These are phyloP conservation scores for Callyntrura guangdongensis DNA, from an alignment of 2,888 invertebrate species.

Conservation along the genomic window DNA sequence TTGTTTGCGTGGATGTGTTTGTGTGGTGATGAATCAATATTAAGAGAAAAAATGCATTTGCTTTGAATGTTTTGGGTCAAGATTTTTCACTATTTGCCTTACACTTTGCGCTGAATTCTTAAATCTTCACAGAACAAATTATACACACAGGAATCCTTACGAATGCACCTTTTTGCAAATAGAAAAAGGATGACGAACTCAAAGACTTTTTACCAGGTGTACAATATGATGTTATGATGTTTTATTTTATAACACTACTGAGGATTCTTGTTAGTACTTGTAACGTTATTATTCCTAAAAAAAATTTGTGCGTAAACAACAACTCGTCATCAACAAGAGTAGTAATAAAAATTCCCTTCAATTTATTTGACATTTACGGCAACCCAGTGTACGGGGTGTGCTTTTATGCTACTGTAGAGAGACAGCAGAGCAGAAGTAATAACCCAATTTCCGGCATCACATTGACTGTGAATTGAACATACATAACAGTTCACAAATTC, in stretches of 20 bases:
- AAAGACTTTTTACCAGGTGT: neutral
- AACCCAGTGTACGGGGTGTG: neutral
- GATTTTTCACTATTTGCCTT: conserved; percentile 71
- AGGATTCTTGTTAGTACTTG: neutral
- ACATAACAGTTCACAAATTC: neutral
- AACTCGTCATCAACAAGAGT: neutral
- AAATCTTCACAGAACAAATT: neutral
- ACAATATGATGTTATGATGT: neutral
- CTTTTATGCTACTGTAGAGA: too few species aligned
- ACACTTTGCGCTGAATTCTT: conserved; percentile 55
- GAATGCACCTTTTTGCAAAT: neutral
- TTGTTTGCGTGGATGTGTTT: neutral
- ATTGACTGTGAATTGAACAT: conserved; percentile 1
- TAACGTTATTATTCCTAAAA: neutral
- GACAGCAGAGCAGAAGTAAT: neutral
- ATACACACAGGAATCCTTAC: neutral
- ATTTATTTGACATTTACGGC: conserved; percentile 61
- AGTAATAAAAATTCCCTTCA: neutral
- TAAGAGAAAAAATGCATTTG: conserved; percentile 65
- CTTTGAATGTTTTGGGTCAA: conserved; percentile 76
- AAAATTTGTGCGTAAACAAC: neutral
- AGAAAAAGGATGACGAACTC: neutral
- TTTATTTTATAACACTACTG: neutral
- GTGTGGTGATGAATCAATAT: neutral
- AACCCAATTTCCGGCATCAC: conserved; percentile 76